Percentiles rank a stretch among this genome's conserved stretches.
These are phyloP conservation scores for Ammodytes dubius DNA, from an alignment of 2,113 vertebrate species.

Conservation along the genomic window DNA sequence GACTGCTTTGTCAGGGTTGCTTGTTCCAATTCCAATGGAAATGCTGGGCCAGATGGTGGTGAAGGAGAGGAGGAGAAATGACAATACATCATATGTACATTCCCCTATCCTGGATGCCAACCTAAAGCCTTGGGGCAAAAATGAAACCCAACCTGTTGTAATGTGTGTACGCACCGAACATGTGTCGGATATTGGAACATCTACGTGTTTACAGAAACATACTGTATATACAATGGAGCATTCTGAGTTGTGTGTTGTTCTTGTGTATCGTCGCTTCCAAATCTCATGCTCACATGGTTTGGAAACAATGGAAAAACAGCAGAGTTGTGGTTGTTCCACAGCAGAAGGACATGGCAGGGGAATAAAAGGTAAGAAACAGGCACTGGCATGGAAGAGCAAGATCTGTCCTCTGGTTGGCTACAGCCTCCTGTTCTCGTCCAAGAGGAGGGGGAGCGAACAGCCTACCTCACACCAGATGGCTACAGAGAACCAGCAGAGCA, in stretches of 20 bases:
- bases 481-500: conserved; percentile 58
- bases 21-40: conserved; percentile 68
- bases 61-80: conserved; percentile 48
- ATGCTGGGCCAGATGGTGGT: conserved; percentile 72
- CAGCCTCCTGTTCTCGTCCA: conserved; percentile 51
- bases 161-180: conserved; percentile 15
- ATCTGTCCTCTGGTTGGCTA: conserved; percentile 55
- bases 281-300: background rate
- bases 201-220: background rate
- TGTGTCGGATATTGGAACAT: background rate
- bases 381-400: conserved; percentile 60
- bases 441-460: conserved; percentile 29
- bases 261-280: background rate
- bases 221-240: background rate
- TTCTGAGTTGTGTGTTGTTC: background rate
- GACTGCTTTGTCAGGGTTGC: conserved; percentile 64
- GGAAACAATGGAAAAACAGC: conserved; percentile 16
- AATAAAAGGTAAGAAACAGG: conserved; percentile 57
- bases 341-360: conserved; percentile 51
- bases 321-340: conserved; percentile 30
- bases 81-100: conserved; percentile 29
- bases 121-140: conserved; percentile 20
- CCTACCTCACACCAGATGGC: conserved; percentile 66
- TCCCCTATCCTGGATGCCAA: conserved; percentile 22
- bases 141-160: conserved; percentile 27